Base-by-base conservation (phyloP, 2,888 invertebrate genomes). In the Trissolcus brochymenae region DNA sequence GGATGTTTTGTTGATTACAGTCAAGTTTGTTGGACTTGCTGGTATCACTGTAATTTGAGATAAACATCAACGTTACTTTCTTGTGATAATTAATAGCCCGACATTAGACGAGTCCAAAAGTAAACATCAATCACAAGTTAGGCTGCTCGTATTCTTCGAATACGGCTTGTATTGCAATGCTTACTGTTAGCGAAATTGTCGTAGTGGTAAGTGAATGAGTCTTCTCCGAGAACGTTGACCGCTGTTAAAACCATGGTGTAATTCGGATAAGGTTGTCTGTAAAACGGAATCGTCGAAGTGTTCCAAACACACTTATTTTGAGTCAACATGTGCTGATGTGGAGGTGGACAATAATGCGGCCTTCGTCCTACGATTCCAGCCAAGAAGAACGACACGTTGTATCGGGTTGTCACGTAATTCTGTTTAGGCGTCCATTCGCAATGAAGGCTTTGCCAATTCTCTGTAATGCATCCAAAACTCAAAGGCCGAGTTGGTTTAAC, bases 391-490 rank as follows among this genome's bases (percentile, higher is more conserved):
- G 85, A 86, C 56, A 93, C 83, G 35, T 88, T 88, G 82, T 93
- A 94, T 6, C 86, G 87, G 0, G 94, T 94, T 17, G 85, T 84
- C 11, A 94, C 88, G 78, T 90, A 91, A 87, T 93, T 90, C 25
- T 90, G 83, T 0, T 93, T 92, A 54, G 91, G 90, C 0, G 91
- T 92, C 94, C 96, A 96, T 1, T 92, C 91, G 85, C 96, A 97
- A 13, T 92, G 93, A 81, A 96, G 89, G 82, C 92, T 92, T 62
- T 94, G 92, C 90, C 94, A 94, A 86, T 96, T 95, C 79, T 91
- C 90, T 11, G 95, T 94, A 57, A 93, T 89, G 85, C 96, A 97
- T 25, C 90, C 90, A 83, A 96, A 95, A 86, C 95, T 92, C 7
- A 90, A 88, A 2, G 95, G 93, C 81, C 91, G 88, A 73, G 90